Percentiles rank a stretch among this genome's conserved stretches.
Evolutionary conservation across 30 jellyfish, hydroid and myxozoan genomes (phyloP).

Genomic region (Chironex yamaguchii): DNA sequence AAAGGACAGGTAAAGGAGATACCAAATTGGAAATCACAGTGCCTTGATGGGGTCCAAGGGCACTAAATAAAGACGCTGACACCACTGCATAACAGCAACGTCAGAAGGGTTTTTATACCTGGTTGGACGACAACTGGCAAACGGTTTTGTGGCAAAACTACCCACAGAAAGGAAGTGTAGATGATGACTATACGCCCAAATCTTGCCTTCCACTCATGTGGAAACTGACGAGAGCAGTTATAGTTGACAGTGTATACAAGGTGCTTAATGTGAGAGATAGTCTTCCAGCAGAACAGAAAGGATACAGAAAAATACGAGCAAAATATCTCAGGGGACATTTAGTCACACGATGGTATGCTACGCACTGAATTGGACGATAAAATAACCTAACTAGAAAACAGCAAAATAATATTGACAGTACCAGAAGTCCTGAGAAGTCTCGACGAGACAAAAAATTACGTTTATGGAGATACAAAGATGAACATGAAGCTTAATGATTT

Average conservation of each 20-base stretch:
- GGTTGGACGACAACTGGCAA: no score
- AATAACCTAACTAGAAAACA: not conserved
- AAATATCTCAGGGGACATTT: no score
- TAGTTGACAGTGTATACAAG: not conserved
- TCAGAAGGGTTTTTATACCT: no score
- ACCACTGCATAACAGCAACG: no score
- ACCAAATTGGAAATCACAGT: not conserved
- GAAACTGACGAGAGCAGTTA: not conserved
- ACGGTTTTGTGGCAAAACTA: not conserved
- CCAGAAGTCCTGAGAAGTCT: not conserved
- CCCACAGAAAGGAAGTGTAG: not conserved
- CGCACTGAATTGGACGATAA: not conserved
- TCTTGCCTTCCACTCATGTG: not conserved
- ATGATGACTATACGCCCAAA: not conserved
- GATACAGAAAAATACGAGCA: not conserved
- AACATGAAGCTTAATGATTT: no score
- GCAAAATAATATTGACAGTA: not conserved
- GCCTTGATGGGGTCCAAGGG: not conserved
- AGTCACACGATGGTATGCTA: no score
- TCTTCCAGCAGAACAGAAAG: not conserved
- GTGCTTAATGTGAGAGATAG: not conserved
- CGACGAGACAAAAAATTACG: not conserved
- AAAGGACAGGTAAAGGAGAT: not conserved
- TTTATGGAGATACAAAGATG: not conserved
- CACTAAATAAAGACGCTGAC: not conserved